A percentile compares a stretch with the other conserved stretches of the same genome.
phyloP scores from a whole-genome alignment of 1,140 invertebrate genomes.

The Trissolcus basalis region DNA sequence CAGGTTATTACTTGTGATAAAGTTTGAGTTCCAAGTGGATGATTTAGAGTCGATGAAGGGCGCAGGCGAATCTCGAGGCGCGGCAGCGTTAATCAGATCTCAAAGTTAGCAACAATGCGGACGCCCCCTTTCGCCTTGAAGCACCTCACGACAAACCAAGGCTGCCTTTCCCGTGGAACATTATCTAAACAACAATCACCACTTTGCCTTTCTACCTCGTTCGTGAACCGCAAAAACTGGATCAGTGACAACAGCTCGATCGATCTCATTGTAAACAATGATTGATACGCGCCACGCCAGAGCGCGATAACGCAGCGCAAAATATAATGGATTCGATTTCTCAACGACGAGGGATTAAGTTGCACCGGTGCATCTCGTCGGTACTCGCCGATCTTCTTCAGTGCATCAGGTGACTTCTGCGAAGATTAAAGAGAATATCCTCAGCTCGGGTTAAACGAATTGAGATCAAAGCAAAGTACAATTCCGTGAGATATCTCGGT shows the following conservation, averaged over 20 bases:
- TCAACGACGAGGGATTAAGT: conserved; percentile 19
- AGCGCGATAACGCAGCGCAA: background rate
- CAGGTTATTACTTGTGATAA: too few species aligned
- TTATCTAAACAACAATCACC: conserved; percentile 58
- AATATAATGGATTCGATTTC: background rate
- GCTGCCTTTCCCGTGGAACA: conserved; percentile 49
- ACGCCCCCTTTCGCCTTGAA: conserved; percentile 53
- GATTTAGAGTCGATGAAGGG: conserved; percentile 58
- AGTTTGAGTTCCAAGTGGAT: too few species aligned
- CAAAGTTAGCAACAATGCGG: conserved; percentile 54
- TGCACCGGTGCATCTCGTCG: conserved; percentile 1
- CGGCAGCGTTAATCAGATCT: conserved; percentile 68
- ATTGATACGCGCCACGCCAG: too few species aligned
- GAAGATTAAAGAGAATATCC: too few species aligned
- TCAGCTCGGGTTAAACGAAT: too few species aligned
- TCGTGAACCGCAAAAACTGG: conserved; percentile 21
- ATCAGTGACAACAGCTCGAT: conserved; percentile 35
- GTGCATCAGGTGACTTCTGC: too few species aligned
- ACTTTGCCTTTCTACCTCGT: conserved; percentile 48
- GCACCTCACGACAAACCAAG: conserved; percentile 51
- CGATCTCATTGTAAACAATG: conserved; percentile 22
- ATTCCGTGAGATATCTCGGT: too few species aligned
- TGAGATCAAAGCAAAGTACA: too few species aligned
- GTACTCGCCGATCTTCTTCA: too few species aligned
- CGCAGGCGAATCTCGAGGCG: conserved; percentile 68